These are phyloP conservation scores for Drosophila colorata DNA, from an alignment of 2,888 invertebrate genomes.

Conservation along the genomic window DNA sequence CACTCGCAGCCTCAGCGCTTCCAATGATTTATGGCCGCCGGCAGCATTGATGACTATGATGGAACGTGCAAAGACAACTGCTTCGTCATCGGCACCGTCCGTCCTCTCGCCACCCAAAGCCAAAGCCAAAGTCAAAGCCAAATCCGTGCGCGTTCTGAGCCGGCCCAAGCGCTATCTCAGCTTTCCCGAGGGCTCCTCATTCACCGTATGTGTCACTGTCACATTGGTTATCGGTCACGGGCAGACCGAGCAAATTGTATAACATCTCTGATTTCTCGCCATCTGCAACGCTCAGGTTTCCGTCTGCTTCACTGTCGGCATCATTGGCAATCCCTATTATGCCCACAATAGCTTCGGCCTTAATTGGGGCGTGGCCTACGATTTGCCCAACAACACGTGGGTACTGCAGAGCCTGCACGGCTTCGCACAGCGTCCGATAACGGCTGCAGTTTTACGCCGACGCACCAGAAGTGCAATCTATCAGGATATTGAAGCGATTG, in stretches of 20 bases:
- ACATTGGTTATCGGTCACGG: neutral
- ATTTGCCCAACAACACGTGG: slow-evolving; percentile 87
- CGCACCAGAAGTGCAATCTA: slow-evolving; percentile 81
- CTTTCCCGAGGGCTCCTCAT: slow-evolving; percentile 87
- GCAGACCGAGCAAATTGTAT: slow-evolving; percentile 10
- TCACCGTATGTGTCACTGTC: slow-evolving; percentile 85
- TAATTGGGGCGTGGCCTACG: slow-evolving; percentile 90
- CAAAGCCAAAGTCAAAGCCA: too few species aligned
- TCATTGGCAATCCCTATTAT: slow-evolving; percentile 87
- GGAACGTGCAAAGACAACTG: slow-evolving; percentile 63
- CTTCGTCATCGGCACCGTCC: slow-evolving; percentile 16
- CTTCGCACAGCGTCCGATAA: slow-evolving; percentile 66
- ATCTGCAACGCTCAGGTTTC: slow-evolving; percentile 84
- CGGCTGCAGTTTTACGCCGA: slow-evolving; percentile 86
- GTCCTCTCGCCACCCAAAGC: slow-evolving; percentile 20
- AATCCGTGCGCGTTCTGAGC: slow-evolving; percentile 56
- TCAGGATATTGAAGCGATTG: slow-evolving; percentile 85
- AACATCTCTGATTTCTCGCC: slow-evolving; percentile 9
- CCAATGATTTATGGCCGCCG: slow-evolving; percentile 71
- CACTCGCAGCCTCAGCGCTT: slow-evolving; percentile 39
- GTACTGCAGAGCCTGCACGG: slow-evolving; percentile 84
- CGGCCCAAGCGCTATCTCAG: slow-evolving; percentile 85
- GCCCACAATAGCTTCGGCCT: slow-evolving; percentile 88
- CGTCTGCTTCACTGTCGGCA: slow-evolving; percentile 88
- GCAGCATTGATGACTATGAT: slow-evolving; percentile 75